Evolutionary conservation across 2,888 invertebrate genomes (phyloP), one percentile per base, ranked within the genome.

Genomic region (Melinaea menophilus): DNA sequence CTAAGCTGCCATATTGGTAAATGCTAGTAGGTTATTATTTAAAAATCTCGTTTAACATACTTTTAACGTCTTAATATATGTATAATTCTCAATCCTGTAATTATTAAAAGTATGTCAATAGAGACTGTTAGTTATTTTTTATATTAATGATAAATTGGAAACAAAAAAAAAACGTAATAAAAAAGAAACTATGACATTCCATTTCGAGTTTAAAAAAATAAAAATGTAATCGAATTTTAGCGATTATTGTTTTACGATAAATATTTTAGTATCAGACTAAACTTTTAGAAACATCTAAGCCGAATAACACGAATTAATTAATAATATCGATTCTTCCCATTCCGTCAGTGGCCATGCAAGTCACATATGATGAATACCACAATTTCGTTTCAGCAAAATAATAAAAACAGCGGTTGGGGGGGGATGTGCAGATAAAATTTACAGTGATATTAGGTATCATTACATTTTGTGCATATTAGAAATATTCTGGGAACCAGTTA

Each of bases 1-100:
- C 81, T 84, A 89, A 86, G 88, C 90, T 89, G 90, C 89, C 90
- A 84, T 88, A 86, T 90, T 90, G 90, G 90, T 90, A 90, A 90
- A 90, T 90, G 90, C 88, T 88, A 89, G 58, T 51, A 82, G 77
- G 79, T 77, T 79, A 81, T 76, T 77, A 84, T 85, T 81, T 77
- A 76, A 77, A 51, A 67, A 71, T 79, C 83, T 82, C 77, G 80
- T 80, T 71, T 75, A 72, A 85, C 88, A 84, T 81, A 87, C 88
- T 78, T 85, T 86, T 73, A 77, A 75, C 85, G 81, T 41, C 7
- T 9, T 11, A 22, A n/a, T 9, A 31, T 31, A 31, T 31, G 9
- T 48, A 57, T 37, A 34, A 61, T 65, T 48, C 66, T 66, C n/a
- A 4, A 68, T 65, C 56, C 62, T 66, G 41, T 58, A 65, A 68